Conservation (phyloP, 2,113 vertebrate species). For the Pluvialis apricaria region DNA sequence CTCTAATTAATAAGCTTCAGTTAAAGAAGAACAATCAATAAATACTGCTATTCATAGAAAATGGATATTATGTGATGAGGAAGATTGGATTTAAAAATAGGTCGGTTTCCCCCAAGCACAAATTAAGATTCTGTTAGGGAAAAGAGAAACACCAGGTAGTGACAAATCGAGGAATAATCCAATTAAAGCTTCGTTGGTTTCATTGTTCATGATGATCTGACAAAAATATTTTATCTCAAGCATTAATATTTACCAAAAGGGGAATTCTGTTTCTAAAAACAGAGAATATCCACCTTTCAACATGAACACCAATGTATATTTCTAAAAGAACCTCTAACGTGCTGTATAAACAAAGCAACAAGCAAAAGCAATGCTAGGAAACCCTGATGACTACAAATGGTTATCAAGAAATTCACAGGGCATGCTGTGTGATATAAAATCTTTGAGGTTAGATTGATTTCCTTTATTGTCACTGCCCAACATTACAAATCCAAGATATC, state of each 20-base stretch:
- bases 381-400: not conserved
- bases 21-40: slow-evolving; percentile 45
- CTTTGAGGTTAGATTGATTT: not conserved
- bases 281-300: not conserved
- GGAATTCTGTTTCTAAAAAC: not conserved
- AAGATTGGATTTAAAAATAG: slow-evolving; percentile 21
- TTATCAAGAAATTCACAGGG: not conserved
- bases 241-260: not conserved
- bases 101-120: not conserved
- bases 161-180: slow-evolving; percentile 2
- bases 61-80: not conserved
- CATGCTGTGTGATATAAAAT: not conserved
- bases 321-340: not conserved
- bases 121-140: slow-evolving; percentile 25
- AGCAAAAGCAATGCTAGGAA: not conserved
- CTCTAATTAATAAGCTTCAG: slow-evolving; percentile 42
- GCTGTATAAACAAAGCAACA: not conserved
- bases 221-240: slow-evolving; percentile 5
- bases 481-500: not conserved
- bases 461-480: not conserved
- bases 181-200: not conserved
- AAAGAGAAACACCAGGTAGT: slow-evolving; percentile 18
- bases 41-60: slow-evolving; percentile 36
- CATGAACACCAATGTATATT: not conserved
- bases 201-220: slow-evolving; percentile 13